Conservation (phyloP, 2,797 vertebrate species). For the Helostoma temminkii region DNA sequence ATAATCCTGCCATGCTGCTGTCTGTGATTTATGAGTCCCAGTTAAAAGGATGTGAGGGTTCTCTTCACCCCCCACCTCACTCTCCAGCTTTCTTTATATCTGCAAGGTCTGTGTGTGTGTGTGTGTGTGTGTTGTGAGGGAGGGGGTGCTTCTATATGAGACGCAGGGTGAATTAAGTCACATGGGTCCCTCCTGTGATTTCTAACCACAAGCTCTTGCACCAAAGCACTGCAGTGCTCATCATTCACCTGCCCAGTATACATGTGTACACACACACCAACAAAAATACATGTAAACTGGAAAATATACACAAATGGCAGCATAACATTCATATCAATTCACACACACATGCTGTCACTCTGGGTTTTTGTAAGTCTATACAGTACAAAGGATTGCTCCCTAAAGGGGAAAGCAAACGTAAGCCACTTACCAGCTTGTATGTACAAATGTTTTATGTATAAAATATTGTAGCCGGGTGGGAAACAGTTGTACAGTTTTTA, state of each 20-base stretch:
- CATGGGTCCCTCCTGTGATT: constrained; percentile 65
- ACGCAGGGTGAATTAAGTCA: constrained; percentile 56
- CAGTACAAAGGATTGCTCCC: too few relatives aligned
- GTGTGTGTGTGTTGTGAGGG: constrained; percentile 21
- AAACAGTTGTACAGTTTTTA: too few relatives aligned
- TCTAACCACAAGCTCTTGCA: constrained; percentile 69
- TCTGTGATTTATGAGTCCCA: constrained; percentile 81
- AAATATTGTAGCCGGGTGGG: too few relatives aligned
- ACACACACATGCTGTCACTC: neutral
- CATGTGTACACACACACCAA: constrained; percentile 3
- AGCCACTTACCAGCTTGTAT: too few relatives aligned
- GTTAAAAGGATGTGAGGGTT: constrained; percentile 73
- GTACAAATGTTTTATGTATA: too few relatives aligned
- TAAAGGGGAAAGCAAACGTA: too few relatives aligned
- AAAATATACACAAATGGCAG: neutral
- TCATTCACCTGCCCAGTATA: constrained; percentile 60
- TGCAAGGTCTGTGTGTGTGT: constrained; percentile 25
- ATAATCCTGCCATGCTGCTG: constrained; percentile 75
- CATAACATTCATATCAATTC: neutral
- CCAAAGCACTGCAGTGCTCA: constrained; percentile 72
- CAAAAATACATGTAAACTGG: neutral
- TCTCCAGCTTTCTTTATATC: constrained; percentile 50
- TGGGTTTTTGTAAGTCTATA: constrained; percentile 1
- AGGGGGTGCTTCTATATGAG: constrained; percentile 56
- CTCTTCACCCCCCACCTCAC: constrained; percentile 43